Conservation (phyloP, 64 coral and sea anemone species). For the Anthopleura sola region DNA sequence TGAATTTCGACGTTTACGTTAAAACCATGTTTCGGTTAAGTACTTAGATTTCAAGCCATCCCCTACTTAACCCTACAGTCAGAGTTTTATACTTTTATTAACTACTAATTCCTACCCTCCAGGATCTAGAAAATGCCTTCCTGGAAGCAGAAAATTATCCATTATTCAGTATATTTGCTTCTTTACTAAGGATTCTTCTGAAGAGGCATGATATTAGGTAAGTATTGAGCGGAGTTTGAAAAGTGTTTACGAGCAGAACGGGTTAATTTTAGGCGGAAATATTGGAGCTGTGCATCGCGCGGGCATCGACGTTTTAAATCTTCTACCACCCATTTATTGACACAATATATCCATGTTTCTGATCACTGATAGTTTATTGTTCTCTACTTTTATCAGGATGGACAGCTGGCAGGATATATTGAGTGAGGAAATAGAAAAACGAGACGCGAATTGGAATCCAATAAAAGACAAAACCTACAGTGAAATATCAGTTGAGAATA, state of each 20-base stretch:
- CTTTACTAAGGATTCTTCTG: constrained; percentile 56
- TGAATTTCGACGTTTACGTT: constrained; percentile 4
- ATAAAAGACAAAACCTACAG: constrained; percentile 61
- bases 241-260: constrained; percentile 46
- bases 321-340: constrained; percentile 16
- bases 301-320: not conserved
- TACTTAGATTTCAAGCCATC: constrained; percentile 2
- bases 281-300: constrained; percentile 6
- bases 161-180: constrained; percentile 76
- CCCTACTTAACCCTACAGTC: constrained; percentile 1
- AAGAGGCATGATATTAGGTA: constrained; percentile 70
- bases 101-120: constrained; percentile 23
- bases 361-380: constrained; percentile 6
- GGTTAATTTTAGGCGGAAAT: constrained; percentile 52
- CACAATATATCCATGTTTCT: not conserved
- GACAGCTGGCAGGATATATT: constrained; percentile 69
- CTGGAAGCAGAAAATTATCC: constrained; percentile 57
- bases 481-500: constrained; percentile 58
- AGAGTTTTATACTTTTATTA: constrained; percentile 2
- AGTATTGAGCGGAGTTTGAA: constrained; percentile 51
- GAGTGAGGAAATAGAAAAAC: constrained; percentile 56
- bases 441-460: constrained; percentile 48
- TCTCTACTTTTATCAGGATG: constrained; percentile 29
- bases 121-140: constrained; percentile 88
- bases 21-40: constrained; percentile 12